Evolutionary conservation across 1,140 invertebrate genomes (phyloP), one percentile per base, ranked within the genome.

Genomic region (Elymnias hypermnestra): DNA sequence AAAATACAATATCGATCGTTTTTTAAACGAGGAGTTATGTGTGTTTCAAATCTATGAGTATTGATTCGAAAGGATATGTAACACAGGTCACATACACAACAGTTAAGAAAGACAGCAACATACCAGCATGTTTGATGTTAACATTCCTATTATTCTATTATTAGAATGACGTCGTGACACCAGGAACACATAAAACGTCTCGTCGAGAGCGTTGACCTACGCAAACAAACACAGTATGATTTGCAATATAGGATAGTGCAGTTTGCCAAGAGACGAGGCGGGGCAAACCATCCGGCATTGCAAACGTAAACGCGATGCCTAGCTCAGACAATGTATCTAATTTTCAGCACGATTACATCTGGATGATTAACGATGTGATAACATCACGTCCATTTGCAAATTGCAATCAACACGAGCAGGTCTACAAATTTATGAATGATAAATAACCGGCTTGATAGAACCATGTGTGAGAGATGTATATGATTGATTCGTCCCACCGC

Each of bases 141-240:
- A 66, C 70, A 78, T 84, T 84, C 64, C 76, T 75, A 81, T 81
- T 61, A 66, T 63, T 61, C 77, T 84, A 84, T 83, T 84, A 84
- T 77, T 84, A 84, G 77, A 79, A 65, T 71, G 72, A 77, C 68
- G 70, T 72, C 65, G 72, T 83, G 76, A 81, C 76, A 85, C 72
- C 71, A 83, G 82, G 76, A 82, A 82, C 75, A 82, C 74, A 81
- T 83, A 78, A 75, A 82, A 82, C 72, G 72, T 77, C 61, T 62
- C 58, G 57, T 47, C 56, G 66, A 70, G 77, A 67, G 68, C 82
- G 61, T 75, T 82, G 78, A 85, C 82, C 82, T 75, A 64, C 70
- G 72, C 81, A 70, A 82, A 82, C 73, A 76, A 78, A 79, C 70
- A 72, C 60, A 64, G 56, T 81, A 77, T 81, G 72, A 83, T 83